Percentiles rank a stretch among this genome's conserved stretches.
phyloP scores from a whole-genome alignment of 2,888 invertebrate genomes.

The Smittia aterrima region DNA sequence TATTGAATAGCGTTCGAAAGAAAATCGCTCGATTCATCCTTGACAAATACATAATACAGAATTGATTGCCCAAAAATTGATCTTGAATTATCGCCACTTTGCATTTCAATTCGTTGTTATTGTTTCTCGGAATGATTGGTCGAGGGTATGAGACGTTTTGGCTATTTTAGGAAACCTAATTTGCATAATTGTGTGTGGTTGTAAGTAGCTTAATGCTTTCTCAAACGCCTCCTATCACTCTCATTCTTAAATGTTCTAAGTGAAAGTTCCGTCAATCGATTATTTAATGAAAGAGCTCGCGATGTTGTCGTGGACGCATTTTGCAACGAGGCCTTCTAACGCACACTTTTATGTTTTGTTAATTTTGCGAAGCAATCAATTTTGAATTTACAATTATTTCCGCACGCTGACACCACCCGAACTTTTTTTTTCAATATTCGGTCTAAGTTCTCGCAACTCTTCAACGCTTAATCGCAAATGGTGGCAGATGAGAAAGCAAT shows the following conservation, averaged over 20 bases:
- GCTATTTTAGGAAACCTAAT: constrained; percentile 2
- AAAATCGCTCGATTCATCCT: constrained; percentile 27
- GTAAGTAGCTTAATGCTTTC: background rate
- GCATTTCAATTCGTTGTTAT: constrained; percentile 22
- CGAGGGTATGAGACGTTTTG: background rate
- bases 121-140: background rate
- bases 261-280: too few species aligned
- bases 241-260: too few species aligned
- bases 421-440: background rate
- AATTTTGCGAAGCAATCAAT: constrained; percentile 7
- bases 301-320: too few species aligned
- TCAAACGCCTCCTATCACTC: too few species aligned
- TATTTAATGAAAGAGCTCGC: too few species aligned
- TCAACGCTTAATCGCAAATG: constrained; percentile 2
- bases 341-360: background rate
- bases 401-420: background rate
- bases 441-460: background rate
- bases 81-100: constrained; percentile 36
- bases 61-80: constrained; percentile 41
- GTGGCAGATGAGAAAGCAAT: constrained; percentile 5
- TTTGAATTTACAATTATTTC: constrained; percentile 10
- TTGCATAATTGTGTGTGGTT: background rate
- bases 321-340: too few species aligned
- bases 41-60: constrained; percentile 35
- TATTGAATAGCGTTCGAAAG: constrained; percentile 1